Evolutionary conservation across 2,888 invertebrate genomes (phyloP).

Genomic region (Tromatobia lineatoria): DNA sequence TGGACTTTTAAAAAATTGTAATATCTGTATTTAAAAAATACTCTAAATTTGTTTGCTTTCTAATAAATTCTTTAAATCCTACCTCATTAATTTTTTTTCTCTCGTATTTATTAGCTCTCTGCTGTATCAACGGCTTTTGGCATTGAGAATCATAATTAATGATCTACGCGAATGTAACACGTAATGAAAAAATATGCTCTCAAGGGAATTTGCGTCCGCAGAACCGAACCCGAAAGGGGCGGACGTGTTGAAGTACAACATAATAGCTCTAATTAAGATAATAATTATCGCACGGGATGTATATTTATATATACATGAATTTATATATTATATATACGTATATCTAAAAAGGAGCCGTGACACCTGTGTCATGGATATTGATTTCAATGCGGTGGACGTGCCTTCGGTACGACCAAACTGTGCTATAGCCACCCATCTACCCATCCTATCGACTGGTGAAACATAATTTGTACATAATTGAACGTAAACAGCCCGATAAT

Average conservation of each 20-base stretch:
- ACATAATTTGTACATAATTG: constrained; percentile 77
- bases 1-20: too few species aligned
- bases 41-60: too few species aligned
- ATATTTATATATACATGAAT: constrained; percentile 29
- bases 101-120: too few species aligned
- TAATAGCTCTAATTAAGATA: constrained; percentile 60
- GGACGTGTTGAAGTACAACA: constrained; percentile 46
- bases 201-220: neutral
- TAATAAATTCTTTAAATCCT: too few species aligned
- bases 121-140: neutral
- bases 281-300: constrained; percentile 14
- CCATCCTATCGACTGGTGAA: constrained; percentile 53
- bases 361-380: constrained; percentile 63
- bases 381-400: constrained; percentile 63
- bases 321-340: constrained; percentile 32
- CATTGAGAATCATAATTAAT: neutral
- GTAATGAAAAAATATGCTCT: neutral
- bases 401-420: constrained; percentile 32
- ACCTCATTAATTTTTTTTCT: too few species aligned
- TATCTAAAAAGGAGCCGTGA: constrained; percentile 13
- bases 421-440: constrained; percentile 13
- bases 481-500: constrained; percentile 77
- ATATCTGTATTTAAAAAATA: too few species aligned
- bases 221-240: neutral
- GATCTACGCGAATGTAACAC: neutral